These are phyloP conservation scores for Heliconius charithonia DNA, from an alignment of 2,888 invertebrate species.

Conservation along the genomic window DNA sequence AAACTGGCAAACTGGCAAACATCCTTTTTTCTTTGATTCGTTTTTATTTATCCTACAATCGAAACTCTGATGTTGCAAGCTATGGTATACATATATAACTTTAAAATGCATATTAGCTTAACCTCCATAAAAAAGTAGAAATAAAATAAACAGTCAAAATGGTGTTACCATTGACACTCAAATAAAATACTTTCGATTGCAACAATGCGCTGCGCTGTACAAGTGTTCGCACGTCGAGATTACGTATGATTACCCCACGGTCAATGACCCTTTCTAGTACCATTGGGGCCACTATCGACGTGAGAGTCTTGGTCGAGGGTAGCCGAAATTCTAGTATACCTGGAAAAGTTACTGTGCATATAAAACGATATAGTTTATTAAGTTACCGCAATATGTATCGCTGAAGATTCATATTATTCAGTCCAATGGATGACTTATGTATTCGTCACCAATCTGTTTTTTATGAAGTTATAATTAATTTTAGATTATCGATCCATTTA, in stretches of 20 bases:
- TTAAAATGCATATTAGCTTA: not conserved
- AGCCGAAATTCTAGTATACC: conserved; percentile 5
- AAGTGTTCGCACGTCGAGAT: conserved; percentile 70
- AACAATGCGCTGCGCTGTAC: conserved; percentile 55
- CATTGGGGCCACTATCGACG: conserved; percentile 20
- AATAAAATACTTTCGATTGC: conserved; percentile 75
- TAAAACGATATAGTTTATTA: not conserved
- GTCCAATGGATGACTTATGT: conserved; percentile 4
- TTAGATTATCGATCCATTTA: not conserved
- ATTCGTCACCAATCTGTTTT: not conserved
- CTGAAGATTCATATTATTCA: not conserved
- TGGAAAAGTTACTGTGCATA: not conserved
- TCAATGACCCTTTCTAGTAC: conserved; percentile 60
- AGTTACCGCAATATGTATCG: not conserved
- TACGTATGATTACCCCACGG: conserved; percentile 72
- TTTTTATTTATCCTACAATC: not conserved
- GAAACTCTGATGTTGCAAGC: not conserved
- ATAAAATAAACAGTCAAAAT: conserved; percentile 18
- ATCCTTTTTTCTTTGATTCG: not conserved
- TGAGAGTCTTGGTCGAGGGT: conserved; percentile 4
- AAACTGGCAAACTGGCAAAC: not conserved
- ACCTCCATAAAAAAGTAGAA: not conserved
- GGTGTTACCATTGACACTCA: conserved; percentile 36
- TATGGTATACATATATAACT: not conserved
- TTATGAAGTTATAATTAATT: conserved; percentile 5